Percentiles rank a stretch among this genome's conserved stretches.
Conservation (phyloP, 2,888 invertebrate genomes). For the Papilio protenor region DNA sequence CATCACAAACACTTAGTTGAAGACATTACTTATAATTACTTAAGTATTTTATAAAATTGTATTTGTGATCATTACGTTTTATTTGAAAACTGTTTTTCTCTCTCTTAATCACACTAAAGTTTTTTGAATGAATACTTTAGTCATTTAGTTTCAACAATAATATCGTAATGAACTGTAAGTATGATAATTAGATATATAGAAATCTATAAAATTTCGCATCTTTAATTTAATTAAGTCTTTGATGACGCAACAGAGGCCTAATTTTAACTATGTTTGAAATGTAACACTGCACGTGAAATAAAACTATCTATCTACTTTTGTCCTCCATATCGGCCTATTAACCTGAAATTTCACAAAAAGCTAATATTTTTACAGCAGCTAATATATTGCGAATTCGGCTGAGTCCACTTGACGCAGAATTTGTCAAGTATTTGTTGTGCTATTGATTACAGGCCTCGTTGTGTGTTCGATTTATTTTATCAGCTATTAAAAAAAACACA, state of each 20-base stretch:
- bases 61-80: background rate
- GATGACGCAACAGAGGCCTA: background rate
- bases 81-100: background rate
- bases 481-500: slow-evolving; percentile 16
- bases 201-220: background rate
- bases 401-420: slow-evolving; percentile 12
- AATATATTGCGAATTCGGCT: slow-evolving; percentile 14
- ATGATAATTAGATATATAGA: background rate
- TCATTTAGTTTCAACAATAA: background rate
- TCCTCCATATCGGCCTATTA: slow-evolving; percentile 12
- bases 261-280: background rate
- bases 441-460: slow-evolving; percentile 4
- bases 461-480: slow-evolving; percentile 12
- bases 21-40: background rate
- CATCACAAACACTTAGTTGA: background rate
- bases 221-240: background rate
- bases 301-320: background rate
- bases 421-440: background rate
- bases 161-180: background rate
- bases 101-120: background rate
- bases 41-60: background rate
- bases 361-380: slow-evolving; percentile 30
- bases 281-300: background rate
- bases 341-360: slow-evolving; percentile 24
- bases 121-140: background rate